These are phyloP conservation scores for Melinaea menophilus DNA, from an alignment of 2,888 invertebrate species.

Conservation along the genomic window DNA sequence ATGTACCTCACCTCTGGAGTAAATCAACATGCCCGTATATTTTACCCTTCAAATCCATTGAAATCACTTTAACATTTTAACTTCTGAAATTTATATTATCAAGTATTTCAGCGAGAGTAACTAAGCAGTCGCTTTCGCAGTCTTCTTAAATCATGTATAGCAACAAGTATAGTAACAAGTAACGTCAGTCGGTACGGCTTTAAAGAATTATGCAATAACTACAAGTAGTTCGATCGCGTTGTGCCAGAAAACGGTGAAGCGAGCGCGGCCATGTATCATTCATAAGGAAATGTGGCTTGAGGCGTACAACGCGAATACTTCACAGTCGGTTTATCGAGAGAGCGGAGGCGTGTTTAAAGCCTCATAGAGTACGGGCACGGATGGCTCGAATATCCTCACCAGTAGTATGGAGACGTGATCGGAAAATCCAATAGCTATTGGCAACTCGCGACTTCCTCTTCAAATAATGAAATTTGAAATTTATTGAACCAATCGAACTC, in stretches of 20 bases:
- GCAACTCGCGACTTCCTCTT: constrained; percentile 72
- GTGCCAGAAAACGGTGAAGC: constrained; percentile 39
- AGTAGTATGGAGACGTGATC: constrained; percentile 75
- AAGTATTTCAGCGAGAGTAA: background rate
- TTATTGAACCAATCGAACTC: too few relatives aligned
- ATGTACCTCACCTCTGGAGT: constrained; percentile 7
- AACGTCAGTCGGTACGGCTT: constrained; percentile 38
- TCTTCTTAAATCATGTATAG: constrained; percentile 8
- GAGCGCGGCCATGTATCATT: constrained; percentile 69
- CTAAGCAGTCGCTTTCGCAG: constrained; percentile 41
- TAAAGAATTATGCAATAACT: constrained; percentile 53
- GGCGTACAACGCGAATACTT: constrained; percentile 69
- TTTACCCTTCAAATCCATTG: background rate
- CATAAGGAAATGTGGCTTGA: constrained; percentile 68
- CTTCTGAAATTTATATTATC: background rate
- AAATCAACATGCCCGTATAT: background rate
- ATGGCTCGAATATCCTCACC: constrained; percentile 74
- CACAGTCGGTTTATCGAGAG: constrained; percentile 74
- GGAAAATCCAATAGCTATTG: constrained; percentile 69
- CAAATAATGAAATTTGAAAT: constrained; percentile 76
- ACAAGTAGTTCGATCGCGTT: constrained; percentile 46
- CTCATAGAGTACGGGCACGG: constrained; percentile 74
- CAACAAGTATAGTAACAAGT: constrained; percentile 20
- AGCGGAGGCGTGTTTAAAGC: constrained; percentile 70
- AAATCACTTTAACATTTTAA: background rate